Evolutionary conservation across 1,140 invertebrate genomes (phyloP).

Genomic region (Pachyrhynchus sulphureomaculatus): DNA sequence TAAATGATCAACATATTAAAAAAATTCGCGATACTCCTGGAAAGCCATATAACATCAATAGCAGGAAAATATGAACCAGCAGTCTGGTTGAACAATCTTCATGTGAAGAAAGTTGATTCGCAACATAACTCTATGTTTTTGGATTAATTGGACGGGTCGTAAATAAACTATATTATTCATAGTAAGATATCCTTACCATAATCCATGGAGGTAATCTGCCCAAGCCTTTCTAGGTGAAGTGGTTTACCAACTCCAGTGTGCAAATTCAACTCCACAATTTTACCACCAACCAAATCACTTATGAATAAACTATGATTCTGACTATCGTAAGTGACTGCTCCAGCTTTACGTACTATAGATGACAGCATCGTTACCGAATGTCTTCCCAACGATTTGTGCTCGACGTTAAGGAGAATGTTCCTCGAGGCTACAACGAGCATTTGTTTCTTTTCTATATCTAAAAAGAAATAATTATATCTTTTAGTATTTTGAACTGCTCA

Average conservation of each 20-base stretch:
- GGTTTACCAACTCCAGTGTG: constrained; percentile 44
- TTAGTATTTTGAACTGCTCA: too few relatives aligned
- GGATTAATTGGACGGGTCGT: too few relatives aligned
- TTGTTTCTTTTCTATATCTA: constrained; percentile 47
- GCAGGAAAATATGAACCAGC: too few relatives aligned
- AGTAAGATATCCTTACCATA: constrained; percentile 58
- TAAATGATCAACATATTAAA: too few relatives aligned
- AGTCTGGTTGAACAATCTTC: too few relatives aligned
- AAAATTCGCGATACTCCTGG: too few relatives aligned
- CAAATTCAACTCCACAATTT: constrained; percentile 53
- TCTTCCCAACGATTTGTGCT: constrained; percentile 55
- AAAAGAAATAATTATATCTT: neutral
- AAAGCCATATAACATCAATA: too few relatives aligned
- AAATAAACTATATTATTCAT: too few relatives aligned
- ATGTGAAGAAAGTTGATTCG: too few relatives aligned
- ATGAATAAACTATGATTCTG: constrained; percentile 55
- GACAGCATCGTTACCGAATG: constrained; percentile 51
- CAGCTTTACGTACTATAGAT: constrained; percentile 51
- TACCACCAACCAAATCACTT: constrained; percentile 55
- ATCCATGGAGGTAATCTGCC: constrained; percentile 61
- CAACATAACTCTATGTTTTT: too few relatives aligned
- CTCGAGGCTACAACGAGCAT: constrained; percentile 50
- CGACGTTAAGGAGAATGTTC: constrained; percentile 50
- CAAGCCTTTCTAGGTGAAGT: constrained; percentile 54
- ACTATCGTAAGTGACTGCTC: constrained; percentile 49